These are phyloP conservation scores for Brachyistius frenatus DNA, from an alignment of 2,113 vertebrate genomes.

Conservation along the genomic window DNA sequence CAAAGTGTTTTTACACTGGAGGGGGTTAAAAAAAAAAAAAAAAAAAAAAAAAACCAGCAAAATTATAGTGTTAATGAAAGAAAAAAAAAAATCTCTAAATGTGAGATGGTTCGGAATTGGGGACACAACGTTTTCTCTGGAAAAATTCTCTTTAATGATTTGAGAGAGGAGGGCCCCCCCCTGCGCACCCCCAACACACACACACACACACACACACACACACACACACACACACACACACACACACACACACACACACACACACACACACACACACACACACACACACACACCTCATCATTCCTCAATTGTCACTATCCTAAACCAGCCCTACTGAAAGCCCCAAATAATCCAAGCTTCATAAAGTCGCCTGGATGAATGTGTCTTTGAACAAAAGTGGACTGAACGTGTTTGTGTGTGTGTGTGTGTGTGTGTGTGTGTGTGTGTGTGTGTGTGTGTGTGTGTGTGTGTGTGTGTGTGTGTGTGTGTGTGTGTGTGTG, in stretches of 20 bases:
- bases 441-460: constrained; percentile 30
- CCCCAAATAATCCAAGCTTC: not conserved
- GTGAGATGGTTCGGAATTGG: not conserved
- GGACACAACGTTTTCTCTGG: not conserved
- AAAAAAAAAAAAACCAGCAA: not conserved
- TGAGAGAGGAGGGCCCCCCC: constrained; percentile 32
- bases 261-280: not conserved
- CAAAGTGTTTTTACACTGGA: not conserved
- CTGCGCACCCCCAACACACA: not conserved
- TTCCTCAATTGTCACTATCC: not conserved
- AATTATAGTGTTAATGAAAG: not conserved
- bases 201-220: not conserved
- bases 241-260: not conserved
- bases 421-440: constrained; percentile 28
- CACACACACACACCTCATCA: constrained; percentile 6
- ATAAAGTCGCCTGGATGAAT: constrained; percentile 14
- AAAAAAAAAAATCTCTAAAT: not conserved
- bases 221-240: not conserved
- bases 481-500: constrained; percentile 18
- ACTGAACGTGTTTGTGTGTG: constrained; percentile 15
- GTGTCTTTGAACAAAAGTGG: constrained; percentile 56
- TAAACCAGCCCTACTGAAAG: constrained; percentile 26
- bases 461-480: constrained; percentile 28
- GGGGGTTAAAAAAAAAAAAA: constrained; percentile 3
- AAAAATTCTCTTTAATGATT: constrained; percentile 27